phyloP scores from a whole-genome alignment of 2,113 vertebrate species.

The Halichoeres trimaculatus region DNA sequence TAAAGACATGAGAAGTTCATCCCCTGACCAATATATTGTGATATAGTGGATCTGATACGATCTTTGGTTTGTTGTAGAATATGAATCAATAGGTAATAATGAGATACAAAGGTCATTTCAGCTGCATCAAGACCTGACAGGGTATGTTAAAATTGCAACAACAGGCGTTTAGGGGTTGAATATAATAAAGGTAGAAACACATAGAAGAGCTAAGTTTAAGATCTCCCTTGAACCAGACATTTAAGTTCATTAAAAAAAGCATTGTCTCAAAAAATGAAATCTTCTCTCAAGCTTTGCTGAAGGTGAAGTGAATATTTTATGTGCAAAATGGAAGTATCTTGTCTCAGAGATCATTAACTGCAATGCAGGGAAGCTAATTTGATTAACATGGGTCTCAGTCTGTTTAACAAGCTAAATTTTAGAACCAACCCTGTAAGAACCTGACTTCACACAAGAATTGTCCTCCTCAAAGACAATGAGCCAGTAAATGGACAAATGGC shows the following conservation, averaged over 20 bases:
- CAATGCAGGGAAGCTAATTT: conserved; percentile 46
- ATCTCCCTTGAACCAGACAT: conserved; percentile 27
- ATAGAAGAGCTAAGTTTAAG: conserved; percentile 9
- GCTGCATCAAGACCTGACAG: too few relatives aligned
- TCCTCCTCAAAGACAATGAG: conserved; percentile 18
- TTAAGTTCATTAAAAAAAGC: conserved; percentile 25
- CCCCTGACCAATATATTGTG: too few relatives aligned
- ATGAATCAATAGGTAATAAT: too few relatives aligned
- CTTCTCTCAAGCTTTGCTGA: conserved; percentile 47
- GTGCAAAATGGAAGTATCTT: conserved; percentile 55
- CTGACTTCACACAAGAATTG: conserved; percentile 22
- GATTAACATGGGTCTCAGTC: conserved; percentile 38
- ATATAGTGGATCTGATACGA: too few relatives aligned
- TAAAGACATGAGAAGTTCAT: too few relatives aligned
- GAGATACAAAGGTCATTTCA: too few relatives aligned
- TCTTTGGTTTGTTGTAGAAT: too few relatives aligned
- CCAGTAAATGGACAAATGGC: background rate
- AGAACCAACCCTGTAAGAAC: conserved; percentile 15
- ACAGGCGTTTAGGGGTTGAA: too few relatives aligned
- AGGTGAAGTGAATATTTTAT: conserved; percentile 69
- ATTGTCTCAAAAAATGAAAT: conserved; percentile 31
- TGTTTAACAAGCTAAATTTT: conserved; percentile 48
- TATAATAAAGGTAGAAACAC: background rate
- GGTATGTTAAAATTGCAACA: too few relatives aligned
- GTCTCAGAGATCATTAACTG: conserved; percentile 43